Percentiles rank a stretch among this genome's conserved stretches.
These are phyloP conservation scores for Pachycephala philippinensis DNA, from an alignment of 2,113 vertebrate species.

Conservation along the genomic window DNA sequence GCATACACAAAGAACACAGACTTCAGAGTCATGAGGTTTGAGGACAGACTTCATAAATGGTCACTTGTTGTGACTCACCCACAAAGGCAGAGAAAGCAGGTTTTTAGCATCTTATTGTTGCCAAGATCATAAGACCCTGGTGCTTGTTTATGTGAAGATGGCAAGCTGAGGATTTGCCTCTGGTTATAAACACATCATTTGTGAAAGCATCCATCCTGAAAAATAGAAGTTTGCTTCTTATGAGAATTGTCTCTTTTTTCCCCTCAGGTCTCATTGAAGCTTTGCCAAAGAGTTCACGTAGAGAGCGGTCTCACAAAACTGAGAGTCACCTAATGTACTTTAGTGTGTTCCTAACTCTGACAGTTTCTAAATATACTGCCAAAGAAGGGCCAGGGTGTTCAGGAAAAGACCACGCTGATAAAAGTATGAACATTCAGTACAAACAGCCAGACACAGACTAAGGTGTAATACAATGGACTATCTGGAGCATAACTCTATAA, in stretches of 20 bases:
- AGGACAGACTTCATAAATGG: neutral
- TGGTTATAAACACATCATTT: neutral
- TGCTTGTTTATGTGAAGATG: neutral
- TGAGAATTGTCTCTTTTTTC: neutral
- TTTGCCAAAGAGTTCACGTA: slow-evolving; percentile 10
- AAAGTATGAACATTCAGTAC: slow-evolving; percentile 1
- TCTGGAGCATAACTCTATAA: neutral
- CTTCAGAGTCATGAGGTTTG: neutral
- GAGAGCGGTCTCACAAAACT: neutral
- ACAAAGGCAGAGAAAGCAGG: neutral
- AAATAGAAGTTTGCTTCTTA: neutral
- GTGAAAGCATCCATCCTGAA: neutral
- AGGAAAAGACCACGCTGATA: neutral
- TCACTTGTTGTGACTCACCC: neutral
- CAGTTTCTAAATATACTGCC: slow-evolving; percentile 4
- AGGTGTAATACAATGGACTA: neutral
- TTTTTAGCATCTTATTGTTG: neutral
- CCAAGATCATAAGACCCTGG: neutral
- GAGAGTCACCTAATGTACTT: slow-evolving; percentile 3
- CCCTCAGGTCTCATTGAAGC: neutral
- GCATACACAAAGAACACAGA: neutral
- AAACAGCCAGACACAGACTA: neutral
- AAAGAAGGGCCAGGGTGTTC: neutral
- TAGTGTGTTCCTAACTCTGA: neutral
- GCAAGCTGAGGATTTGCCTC: neutral